These are phyloP conservation scores for Anaspis maculata DNA, from an alignment of 2,888 invertebrate genomes.

Conservation along the genomic window DNA sequence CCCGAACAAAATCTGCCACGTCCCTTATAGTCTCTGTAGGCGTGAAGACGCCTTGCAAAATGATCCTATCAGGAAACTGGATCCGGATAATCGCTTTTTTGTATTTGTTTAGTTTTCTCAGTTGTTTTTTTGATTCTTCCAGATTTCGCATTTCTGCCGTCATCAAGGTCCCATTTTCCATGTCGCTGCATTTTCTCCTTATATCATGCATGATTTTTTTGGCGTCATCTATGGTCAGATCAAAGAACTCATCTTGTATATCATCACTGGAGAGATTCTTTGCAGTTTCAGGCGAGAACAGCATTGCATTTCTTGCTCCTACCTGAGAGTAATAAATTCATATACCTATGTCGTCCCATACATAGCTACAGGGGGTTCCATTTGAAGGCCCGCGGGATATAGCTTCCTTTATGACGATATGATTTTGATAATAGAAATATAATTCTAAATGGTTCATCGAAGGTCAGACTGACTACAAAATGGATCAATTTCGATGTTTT, in stretches of 20 bases:
- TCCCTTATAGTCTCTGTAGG: constrained; percentile 65
- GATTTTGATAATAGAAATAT: too few relatives aligned
- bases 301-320: constrained; percentile 65
- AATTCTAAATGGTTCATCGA: constrained; percentile 2
- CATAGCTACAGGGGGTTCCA: too few relatives aligned
- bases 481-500: too few relatives aligned
- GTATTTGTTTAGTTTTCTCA: constrained; percentile 57
- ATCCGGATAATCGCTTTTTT: constrained; percentile 72
- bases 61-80: constrained; percentile 77
- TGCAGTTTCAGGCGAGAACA: constrained; percentile 56
- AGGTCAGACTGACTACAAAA: too few relatives aligned
- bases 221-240: constrained; percentile 76
- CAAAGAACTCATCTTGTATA: constrained; percentile 81
- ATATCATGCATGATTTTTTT: constrained; percentile 66
- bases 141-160: constrained; percentile 56
- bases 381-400: too few relatives aligned
- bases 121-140: constrained; percentile 48
- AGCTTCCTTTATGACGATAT: too few relatives aligned
- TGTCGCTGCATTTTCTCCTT: constrained; percentile 52
- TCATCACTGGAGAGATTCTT: constrained; percentile 61
- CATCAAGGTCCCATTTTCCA: constrained; percentile 66
- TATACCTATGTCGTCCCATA: too few relatives aligned
- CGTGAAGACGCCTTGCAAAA: constrained; percentile 78
- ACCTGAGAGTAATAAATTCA: too few relatives aligned
- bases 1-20: constrained; percentile 66